Evolutionary conservation across 1,140 invertebrate species (phyloP), one percentile per base, ranked within the genome.

Genomic region (Drosophila guanche): DNA sequence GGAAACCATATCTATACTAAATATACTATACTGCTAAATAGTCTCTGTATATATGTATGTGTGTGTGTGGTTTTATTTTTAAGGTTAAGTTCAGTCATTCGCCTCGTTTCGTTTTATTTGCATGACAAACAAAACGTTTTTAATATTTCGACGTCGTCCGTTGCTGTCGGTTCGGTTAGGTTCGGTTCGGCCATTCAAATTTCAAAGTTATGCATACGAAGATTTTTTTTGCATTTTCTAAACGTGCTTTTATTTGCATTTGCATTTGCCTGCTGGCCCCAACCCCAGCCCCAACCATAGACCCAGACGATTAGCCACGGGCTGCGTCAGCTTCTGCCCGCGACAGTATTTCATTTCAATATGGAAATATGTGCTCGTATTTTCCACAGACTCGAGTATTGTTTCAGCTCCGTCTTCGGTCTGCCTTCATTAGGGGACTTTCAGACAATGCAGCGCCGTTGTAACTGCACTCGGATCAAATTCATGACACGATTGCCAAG

Each of bases 21-120:
- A 55, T 40, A 42, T 55, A 55, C 29, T 54, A 45, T 29, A 69
- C 33, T 37, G 33, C 37, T 43, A 56, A 23, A 37, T 58, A 16
- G 20, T n/a, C 20, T 25, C 10, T 41, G n/a, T 23, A 23, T n/a
- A 37, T 5, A 43, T 52, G 53, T 52, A 23, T 62, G 37, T 52
- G 41, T 60, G 33, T 60, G 43, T 60, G 33, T 68, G 43, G 68
- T 27, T 56, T 16, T 42, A 53, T 29, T 75, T 77, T 77, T 77
- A 75, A 78, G 72, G 75, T 78, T 78, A 75, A 75, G 71, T 78
- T 78, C 75, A 77, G 75, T 78, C 75, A 78, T 78, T 78, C 72
- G 75, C 75, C 75, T 74, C 72, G 75, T 70, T 78, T 78, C 66
- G 54, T 70, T 70, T 65, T 51, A 78, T 78, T 70, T 75, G 75